Evolutionary conservation across 2,888 invertebrate species (phyloP).

Genomic region (Limnephilus marmoratus): DNA sequence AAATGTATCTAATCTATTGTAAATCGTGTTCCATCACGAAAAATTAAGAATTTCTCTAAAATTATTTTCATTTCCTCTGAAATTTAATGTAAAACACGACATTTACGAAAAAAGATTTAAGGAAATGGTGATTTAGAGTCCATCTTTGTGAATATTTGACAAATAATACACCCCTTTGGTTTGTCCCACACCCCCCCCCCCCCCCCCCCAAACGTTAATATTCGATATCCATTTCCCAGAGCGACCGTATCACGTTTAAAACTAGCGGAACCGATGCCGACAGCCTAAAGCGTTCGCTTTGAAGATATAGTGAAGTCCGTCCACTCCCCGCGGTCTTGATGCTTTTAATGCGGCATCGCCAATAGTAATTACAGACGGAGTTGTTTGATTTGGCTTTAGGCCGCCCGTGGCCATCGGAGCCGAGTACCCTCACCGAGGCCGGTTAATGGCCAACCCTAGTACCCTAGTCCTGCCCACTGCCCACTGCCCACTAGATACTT

Average conservation of each 20-base stretch:
- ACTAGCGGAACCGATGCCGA: neutral
- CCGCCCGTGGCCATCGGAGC: constrained; percentile 43
- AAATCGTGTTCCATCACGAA: too few relatives aligned
- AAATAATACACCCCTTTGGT: neutral
- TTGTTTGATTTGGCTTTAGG: constrained; percentile 47
- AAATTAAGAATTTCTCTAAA: too few relatives aligned
- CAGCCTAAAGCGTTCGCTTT: constrained; percentile 7
- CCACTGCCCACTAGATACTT: neutral
- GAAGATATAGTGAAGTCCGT: constrained; percentile 35
- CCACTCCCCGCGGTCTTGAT: neutral
- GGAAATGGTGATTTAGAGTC: too few relatives aligned
- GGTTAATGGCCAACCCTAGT: constrained; percentile 45
- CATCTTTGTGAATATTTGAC: neutral
- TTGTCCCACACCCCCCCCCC: neutral
- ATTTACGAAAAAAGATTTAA: too few relatives aligned
- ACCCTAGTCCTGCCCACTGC: neutral
- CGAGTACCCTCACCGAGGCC: constrained; percentile 1
- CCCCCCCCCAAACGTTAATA: neutral
- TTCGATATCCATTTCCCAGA: neutral
- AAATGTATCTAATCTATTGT: too few relatives aligned
- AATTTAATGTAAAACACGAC: too few relatives aligned
- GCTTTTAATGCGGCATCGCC: constrained; percentile 38
- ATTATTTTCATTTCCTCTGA: too few relatives aligned
- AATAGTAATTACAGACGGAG: constrained; percentile 46
- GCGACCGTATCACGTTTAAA: neutral